These are phyloP conservation scores for Cryptophagus acutangulus DNA, from an alignment of 2,888 invertebrate genomes.

Conservation along the genomic window DNA sequence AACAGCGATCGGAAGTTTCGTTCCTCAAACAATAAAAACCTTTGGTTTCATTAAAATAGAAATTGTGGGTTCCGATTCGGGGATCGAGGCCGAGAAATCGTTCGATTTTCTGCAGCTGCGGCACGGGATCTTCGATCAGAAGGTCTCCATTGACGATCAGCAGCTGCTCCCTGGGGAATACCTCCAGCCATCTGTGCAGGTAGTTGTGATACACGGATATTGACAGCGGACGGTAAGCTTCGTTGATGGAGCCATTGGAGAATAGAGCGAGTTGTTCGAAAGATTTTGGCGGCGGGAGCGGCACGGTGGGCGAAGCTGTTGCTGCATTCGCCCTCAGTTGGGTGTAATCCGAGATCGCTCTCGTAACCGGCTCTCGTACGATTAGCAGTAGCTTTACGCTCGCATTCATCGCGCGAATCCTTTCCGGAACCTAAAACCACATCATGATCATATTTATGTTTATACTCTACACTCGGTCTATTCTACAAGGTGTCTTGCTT, in stretches of 20 bases:
- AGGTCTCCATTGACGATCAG: constrained; percentile 93
- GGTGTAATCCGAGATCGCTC: constrained; percentile 95
- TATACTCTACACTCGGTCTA: too few relatives aligned
- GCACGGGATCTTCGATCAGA: constrained; percentile 84
- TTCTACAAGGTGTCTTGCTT: too few relatives aligned
- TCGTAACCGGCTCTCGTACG: constrained; percentile 91
- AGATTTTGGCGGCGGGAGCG: constrained; percentile 48
- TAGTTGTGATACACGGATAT: constrained; percentile 90
- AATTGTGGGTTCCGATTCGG: constrained; percentile 75
- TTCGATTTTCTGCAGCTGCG: constrained; percentile 82
- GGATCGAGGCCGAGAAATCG: constrained; percentile 72
- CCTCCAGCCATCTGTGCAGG: constrained; percentile 84
- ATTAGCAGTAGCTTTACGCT: constrained; percentile 87
- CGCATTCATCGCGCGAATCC: constrained; percentile 91
- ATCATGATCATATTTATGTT: too few relatives aligned
- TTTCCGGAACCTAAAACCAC: constrained; percentile 72
- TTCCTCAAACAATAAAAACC: constrained; percentile 91
- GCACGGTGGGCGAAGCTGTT: constrained; percentile 61
- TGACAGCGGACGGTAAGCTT: constrained; percentile 75
- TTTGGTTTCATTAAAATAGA: constrained; percentile 95
- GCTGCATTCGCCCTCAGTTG: constrained; percentile 82
- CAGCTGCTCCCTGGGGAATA: constrained; percentile 86
- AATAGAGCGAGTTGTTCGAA: constrained; percentile 79
- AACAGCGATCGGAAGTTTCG: constrained; percentile 78
- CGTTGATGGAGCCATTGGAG: constrained; percentile 77